phyloP scores from a whole-genome alignment of 2,888 invertebrate genomes.

The Pyrrhopygopsis socrates region DNA sequence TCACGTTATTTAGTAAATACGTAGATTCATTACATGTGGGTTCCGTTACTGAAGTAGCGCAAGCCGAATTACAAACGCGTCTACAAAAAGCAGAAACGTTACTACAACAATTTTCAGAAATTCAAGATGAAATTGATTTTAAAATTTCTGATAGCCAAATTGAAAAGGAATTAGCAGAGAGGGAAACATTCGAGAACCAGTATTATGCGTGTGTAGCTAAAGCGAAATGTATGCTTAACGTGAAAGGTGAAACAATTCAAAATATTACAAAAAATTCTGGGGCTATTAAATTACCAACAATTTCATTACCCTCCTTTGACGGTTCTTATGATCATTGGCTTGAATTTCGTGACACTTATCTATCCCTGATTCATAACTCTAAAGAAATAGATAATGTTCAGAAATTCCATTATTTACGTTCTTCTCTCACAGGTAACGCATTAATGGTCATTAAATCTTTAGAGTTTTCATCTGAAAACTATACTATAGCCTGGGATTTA shows the following conservation, averaged over 20 bases:
- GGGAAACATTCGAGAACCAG: constrained; percentile 23
- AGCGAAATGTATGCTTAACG: constrained; percentile 1
- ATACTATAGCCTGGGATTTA: constrained; percentile 69
- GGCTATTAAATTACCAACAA: constrained; percentile 48
- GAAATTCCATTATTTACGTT: constrained; percentile 50
- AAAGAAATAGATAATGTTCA: constrained; percentile 42
- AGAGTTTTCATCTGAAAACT: constrained; percentile 65
- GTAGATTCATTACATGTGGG: background rate
- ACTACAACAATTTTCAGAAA: background rate
- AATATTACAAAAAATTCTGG: background rate
- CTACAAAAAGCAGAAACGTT: background rate
- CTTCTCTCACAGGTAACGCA: constrained; percentile 39
- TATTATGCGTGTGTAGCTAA: constrained; percentile 23
- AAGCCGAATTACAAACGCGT: background rate
- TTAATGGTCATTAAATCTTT: constrained; percentile 43
- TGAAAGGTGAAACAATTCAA: background rate
- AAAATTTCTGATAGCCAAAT: background rate
- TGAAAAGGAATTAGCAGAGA: background rate
- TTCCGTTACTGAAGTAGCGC: background rate
- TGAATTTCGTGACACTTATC: constrained; percentile 46
- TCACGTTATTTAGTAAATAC: constrained; percentile 8
- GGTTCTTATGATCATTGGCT: constrained; percentile 63
- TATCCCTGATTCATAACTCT: constrained; percentile 40
- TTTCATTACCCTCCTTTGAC: constrained; percentile 47
- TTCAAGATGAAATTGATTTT: background rate